These are phyloP conservation scores for Epizoanthus stellaris DNA, from an alignment of 92 coral and sea anemone genomes.

Conservation along the genomic window DNA sequence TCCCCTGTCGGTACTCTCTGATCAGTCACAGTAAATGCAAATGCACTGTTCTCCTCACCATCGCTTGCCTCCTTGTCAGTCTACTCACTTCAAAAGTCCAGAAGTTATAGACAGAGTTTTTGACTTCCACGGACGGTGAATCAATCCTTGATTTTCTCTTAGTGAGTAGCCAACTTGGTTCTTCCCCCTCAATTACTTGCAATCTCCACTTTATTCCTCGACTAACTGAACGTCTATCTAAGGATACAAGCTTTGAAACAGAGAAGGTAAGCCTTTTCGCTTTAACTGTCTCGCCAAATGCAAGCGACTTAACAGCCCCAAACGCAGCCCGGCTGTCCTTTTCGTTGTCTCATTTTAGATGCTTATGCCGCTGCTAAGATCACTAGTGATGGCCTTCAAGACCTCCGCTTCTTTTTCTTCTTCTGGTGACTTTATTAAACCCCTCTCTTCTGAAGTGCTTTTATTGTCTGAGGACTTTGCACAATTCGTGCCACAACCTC, in stretches of 20 bases:
- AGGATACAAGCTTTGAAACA: constrained; percentile 54
- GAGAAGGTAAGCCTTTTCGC: constrained; percentile 46
- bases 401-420: constrained; percentile 50
- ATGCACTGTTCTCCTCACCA: too few relatives aligned
- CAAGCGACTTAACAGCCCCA: constrained; percentile 54
- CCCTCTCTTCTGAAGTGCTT: constrained; percentile 49
- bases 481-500: constrained; percentile 42
- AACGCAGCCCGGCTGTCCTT: constrained; percentile 13
- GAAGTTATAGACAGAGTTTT: constrained; percentile 18
- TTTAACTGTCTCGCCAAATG: constrained; percentile 59
- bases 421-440: constrained; percentile 51
- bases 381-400: not conserved
- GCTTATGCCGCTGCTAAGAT: constrained; percentile 26
- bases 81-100: constrained; percentile 48
- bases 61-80: too few relatives aligned
- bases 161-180: constrained; percentile 40
- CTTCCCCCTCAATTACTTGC: constrained; percentile 52
- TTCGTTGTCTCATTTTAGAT: constrained; percentile 36
- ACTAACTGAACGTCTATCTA: constrained; percentile 46
- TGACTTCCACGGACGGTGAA: constrained; percentile 37
- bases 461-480: constrained; percentile 42
- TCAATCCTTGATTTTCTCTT: constrained; percentile 48
- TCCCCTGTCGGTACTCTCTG: too few relatives aligned
- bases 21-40: too few relatives aligned
- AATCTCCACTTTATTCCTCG: constrained; percentile 47